Evolutionary conservation across 2,113 vertebrate genomes (phyloP).

Genomic region (Panthera uncia): DNA sequence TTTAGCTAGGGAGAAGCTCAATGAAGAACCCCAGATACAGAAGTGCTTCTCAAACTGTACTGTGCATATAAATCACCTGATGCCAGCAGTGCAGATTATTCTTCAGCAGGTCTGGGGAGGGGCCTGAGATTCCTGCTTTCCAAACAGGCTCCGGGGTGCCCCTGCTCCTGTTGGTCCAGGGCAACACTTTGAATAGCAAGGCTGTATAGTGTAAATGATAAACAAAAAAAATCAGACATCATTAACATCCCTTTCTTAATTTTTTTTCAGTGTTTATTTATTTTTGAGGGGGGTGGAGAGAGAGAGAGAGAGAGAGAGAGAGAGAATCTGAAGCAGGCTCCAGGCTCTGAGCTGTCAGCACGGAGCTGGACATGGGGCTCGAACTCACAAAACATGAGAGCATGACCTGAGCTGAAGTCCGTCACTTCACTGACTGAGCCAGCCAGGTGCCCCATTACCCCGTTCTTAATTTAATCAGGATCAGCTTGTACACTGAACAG

Average conservation of each 20-base stretch:
- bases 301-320: no score
- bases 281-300: no score
- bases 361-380: no score
- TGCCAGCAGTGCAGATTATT: background rate
- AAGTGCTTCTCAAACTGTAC: slow-evolving; percentile 13
- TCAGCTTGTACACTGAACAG: slow-evolving; percentile 6
- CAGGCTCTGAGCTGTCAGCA: no score
- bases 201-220: background rate
- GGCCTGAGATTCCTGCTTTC: background rate
- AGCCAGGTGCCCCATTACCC: background rate
- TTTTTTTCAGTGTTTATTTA: background rate
- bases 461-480: background rate
- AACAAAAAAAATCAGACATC: background rate
- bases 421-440: no score
- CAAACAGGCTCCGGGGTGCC: background rate
- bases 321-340: no score
- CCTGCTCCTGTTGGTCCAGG: background rate
- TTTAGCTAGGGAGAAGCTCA: slow-evolving; percentile 24
- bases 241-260: background rate
- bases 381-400: no score
- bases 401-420: no score
- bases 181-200: slow-evolving; percentile 22
- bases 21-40: background rate
- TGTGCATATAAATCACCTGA: background rate
- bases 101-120: background rate